Evolutionary conservation across 2,888 invertebrate species (phyloP), one percentile per base, ranked within the genome.

Genomic region (Lampropteryx suffumata): DNA sequence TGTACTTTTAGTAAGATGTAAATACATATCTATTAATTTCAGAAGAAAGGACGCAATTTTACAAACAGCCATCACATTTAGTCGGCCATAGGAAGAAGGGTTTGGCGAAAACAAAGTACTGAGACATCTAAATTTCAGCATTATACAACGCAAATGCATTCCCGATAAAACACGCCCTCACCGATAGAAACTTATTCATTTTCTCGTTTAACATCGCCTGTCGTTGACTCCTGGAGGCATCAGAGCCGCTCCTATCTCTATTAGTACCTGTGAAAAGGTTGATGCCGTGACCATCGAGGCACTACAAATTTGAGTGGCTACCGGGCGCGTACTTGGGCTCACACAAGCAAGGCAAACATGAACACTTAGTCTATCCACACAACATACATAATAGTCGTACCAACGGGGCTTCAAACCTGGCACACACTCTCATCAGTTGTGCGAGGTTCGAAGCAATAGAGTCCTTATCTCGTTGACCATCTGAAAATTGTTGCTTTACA

Each of bases 161-260:
- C 76, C 81, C 80, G 73, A 71, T 69, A 72, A 76, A 78, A 75
- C 65, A 74, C 79, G 79, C 75, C 81, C 79, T 93, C 95, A 97
- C 97, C 96, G 96, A 96, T 92, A 97, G 92, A 91, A 97, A 97
- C 89, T 96, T 96, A 94, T 96, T 95, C 92, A 97, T 97, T 94
- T 96, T 96, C 91, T 96, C 96, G 88, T 96, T 95, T 91, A 97
- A 93, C 88, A 96, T 95, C 89, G 95, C 96, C 85, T 95, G 95
- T 76, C 95, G 94, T 92, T 95, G 95, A 88, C 94, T 92, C 84
- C 93, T 92, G 86, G 95, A 94, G 81, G 92, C 83, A 71, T 83
- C 86, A 70, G 83, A 81, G 69, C 82, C 91, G 85, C 92, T 91
- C 91, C 93, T 93, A 91, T 93, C 93, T 91, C 92, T 92, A 84